Evolutionary conservation across 2,113 vertebrate genomes (phyloP).

Genomic region (Cygnus buccinator): DNA sequence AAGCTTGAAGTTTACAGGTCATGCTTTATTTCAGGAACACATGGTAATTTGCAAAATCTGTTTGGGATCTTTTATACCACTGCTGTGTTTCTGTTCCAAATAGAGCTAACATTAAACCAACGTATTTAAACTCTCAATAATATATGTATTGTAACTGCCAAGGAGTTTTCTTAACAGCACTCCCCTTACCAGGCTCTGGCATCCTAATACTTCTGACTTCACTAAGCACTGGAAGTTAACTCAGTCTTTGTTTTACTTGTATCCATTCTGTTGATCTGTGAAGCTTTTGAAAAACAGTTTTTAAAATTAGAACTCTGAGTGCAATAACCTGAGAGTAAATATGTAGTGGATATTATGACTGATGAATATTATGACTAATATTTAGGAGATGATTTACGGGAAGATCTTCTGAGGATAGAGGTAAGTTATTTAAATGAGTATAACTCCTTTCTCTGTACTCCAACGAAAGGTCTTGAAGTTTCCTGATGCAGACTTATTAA

Average conservation of each 20-base stretch:
- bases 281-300: background rate
- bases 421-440: background rate
- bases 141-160: accelerated
- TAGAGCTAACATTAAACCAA: background rate
- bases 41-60: background rate
- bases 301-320: background rate
- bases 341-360: background rate
- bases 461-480: background rate
- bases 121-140: background rate
- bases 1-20: background rate
- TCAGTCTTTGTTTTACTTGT: background rate
- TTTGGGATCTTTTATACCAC: background rate
- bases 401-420: background rate
- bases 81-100: background rate
- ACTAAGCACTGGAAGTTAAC: background rate
- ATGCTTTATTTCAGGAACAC: background rate
- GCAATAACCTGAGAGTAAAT: background rate
- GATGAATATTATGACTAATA: background rate
- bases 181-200: background rate
- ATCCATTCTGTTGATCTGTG: background rate
- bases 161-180: background rate
- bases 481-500: background rate
- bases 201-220: background rate
- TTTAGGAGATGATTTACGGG: background rate
- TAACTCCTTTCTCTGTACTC: background rate